Percentiles rank a stretch among this genome's conserved stretches.
Conservation (phyloP, 2,797 vertebrate genomes). For the Oreortyx pictus region DNA sequence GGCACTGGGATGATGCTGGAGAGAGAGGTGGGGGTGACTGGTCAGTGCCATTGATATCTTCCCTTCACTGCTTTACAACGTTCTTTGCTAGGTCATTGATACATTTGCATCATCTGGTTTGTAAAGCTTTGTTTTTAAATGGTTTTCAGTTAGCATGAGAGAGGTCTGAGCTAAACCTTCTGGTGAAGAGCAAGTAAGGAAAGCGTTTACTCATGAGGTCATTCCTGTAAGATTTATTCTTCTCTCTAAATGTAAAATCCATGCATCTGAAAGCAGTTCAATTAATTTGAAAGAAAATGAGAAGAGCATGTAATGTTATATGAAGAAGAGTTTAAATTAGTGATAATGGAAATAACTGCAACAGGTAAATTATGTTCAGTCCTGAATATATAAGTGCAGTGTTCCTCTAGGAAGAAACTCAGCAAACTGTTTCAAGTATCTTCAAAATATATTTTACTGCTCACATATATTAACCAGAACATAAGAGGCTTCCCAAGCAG, state of each 20-base stretch:
- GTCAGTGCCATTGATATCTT: background rate
- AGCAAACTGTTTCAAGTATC: background rate
- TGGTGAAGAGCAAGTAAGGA: background rate
- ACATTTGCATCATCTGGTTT: background rate
- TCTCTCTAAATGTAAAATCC: background rate
- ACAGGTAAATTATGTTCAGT: background rate
- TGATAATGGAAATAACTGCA: background rate
- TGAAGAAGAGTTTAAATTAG: background rate
- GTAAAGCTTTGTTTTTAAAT: background rate
- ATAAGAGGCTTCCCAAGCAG: background rate
- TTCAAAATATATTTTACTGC: background rate
- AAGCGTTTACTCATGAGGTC: background rate
- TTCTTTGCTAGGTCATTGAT: background rate
- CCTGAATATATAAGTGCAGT: background rate
- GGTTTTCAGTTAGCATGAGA: background rate
- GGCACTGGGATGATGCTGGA: accelerated
- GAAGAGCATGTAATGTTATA: background rate
- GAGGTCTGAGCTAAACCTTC: background rate
- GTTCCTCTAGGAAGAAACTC: background rate
- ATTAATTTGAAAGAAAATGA: background rate
- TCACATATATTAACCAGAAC: background rate
- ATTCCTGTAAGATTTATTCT: background rate
- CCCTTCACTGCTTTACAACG: background rate
- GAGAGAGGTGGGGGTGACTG: background rate
- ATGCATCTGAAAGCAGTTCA: background rate